A percentile compares a stretch with the other conserved stretches of the same genome.
Conservation (phyloP, 2,797 vertebrate species). For the Pampus argenteus region DNA sequence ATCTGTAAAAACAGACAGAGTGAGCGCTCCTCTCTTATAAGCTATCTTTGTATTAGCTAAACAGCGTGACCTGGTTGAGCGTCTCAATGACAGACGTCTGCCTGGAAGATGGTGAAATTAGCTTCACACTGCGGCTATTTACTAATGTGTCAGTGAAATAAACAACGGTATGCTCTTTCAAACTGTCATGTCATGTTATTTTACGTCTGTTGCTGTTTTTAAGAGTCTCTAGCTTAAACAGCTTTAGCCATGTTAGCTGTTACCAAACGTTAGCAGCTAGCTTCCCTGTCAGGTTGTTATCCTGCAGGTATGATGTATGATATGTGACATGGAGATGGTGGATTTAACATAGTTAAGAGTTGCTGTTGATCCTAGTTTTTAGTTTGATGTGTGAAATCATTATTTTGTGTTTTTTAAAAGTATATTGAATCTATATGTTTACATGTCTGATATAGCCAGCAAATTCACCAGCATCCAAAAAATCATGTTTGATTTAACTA, state of each 20-base stretch:
- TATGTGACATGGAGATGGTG: background rate
- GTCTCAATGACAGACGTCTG: conserved; percentile 42
- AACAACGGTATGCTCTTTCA: conserved; percentile 30
- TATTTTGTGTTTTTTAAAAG: background rate
- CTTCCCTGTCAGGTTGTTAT: background rate
- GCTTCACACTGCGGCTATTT: background rate
- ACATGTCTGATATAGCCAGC: too few species aligned
- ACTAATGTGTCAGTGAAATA: background rate
- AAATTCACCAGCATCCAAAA: background rate
- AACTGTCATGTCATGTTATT: background rate
- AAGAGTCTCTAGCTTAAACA: background rate
- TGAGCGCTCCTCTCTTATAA: fast-evolving
- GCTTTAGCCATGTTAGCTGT: background rate
- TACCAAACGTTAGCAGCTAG: background rate
- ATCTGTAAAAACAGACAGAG: background rate
- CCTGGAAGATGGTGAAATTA: background rate
- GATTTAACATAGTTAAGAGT: background rate
- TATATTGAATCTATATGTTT: too few species aligned
- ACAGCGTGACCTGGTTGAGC: conserved; percentile 41
- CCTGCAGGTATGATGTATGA: background rate
- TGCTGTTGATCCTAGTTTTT: background rate
- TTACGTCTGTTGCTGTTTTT: background rate
- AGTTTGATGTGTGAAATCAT: background rate
- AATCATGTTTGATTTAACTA: background rate
- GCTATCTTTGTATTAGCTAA: conserved; percentile 35